Percentiles rank a stretch among this genome's conserved stretches.
phyloP scores from a whole-genome alignment of 2,113 vertebrate genomes.

The Eira barbara region DNA sequence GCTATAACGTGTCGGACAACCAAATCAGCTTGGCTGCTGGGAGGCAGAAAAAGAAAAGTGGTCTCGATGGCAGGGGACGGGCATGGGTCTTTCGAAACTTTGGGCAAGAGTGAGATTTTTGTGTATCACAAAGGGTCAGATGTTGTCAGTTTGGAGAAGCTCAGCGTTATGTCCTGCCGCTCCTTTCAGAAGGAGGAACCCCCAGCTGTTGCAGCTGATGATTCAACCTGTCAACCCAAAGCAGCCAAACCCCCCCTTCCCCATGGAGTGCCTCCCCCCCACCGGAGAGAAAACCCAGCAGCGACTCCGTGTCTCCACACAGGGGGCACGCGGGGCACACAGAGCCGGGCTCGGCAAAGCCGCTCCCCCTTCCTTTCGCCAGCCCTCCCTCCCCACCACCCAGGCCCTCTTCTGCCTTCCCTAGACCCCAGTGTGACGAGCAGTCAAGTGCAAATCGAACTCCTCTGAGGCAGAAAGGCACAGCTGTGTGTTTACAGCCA shows the following conservation, averaged over 20 bases:
- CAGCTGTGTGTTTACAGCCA: slow-evolving; percentile 70
- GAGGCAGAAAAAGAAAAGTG: neutral
- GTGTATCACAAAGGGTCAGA: neutral
- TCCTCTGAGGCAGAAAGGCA: slow-evolving; percentile 68
- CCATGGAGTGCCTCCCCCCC: fast-evolving
- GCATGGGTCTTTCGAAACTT: neutral
- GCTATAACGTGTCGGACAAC: neutral
- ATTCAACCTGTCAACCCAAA: slow-evolving; percentile 10
- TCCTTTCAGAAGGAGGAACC: slow-evolving; percentile 1
- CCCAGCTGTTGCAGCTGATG: neutral
- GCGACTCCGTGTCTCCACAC: neutral
- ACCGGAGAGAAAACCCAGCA: neutral
- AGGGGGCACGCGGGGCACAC: neutral
- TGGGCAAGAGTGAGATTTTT: neutral
- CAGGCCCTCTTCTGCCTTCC: neutral
- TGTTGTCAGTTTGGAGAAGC: neutral
- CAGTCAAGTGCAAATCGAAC: slow-evolving; percentile 57
- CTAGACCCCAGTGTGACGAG: neutral
- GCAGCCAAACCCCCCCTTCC: neutral
- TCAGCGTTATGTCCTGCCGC: neutral
- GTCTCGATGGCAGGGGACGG: neutral
- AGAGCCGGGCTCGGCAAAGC: neutral
- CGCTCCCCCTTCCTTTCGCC: neutral
- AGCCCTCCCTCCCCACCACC: neutral
- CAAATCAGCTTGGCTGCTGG: neutral